Evolutionary conservation across 2,888 invertebrate species (phyloP).

Genomic region (Drosophila mulleri): DNA sequence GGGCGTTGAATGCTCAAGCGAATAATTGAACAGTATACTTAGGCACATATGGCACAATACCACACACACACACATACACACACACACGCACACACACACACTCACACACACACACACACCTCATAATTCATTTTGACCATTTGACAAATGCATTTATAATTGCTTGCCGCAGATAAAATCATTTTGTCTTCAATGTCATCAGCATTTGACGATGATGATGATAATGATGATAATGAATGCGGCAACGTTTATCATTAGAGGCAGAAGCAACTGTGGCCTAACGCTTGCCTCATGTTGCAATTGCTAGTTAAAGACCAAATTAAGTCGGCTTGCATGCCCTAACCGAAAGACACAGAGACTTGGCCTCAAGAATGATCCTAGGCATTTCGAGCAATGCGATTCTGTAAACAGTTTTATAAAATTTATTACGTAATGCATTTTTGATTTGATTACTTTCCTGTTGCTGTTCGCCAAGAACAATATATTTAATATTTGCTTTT

Average conservation of each 20-base stretch:
- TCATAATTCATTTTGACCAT: conserved; percentile 38
- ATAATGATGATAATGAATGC: conserved; percentile 9
- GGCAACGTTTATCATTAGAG: conserved; percentile 11
- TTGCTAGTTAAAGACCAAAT: conserved; percentile 51
- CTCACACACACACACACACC: neutral
- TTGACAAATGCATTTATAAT: conserved; percentile 74
- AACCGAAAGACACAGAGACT: neutral
- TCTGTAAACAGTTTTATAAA: no score
- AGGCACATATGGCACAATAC: neutral
- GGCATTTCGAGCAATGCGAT: no score
- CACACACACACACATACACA: no score
- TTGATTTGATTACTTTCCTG: no score
- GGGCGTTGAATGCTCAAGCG: conserved; percentile 51
- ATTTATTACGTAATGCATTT: no score
- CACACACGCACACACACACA: neutral
- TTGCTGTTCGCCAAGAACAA: no score
- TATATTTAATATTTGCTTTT: no score
- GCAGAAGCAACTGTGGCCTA: neutral
- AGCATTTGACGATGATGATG: conserved; percentile 15
- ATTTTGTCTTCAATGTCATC: conserved; percentile 23
- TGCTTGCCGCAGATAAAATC: conserved; percentile 61
- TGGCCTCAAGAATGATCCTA: neutral
- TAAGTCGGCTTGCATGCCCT: conserved; percentile 4
- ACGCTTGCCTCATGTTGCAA: conserved; percentile 45
- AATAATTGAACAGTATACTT: conserved; percentile 29